phyloP scores from a whole-genome alignment of 2,888 invertebrate genomes.

The Agonopterix heracliana region DNA sequence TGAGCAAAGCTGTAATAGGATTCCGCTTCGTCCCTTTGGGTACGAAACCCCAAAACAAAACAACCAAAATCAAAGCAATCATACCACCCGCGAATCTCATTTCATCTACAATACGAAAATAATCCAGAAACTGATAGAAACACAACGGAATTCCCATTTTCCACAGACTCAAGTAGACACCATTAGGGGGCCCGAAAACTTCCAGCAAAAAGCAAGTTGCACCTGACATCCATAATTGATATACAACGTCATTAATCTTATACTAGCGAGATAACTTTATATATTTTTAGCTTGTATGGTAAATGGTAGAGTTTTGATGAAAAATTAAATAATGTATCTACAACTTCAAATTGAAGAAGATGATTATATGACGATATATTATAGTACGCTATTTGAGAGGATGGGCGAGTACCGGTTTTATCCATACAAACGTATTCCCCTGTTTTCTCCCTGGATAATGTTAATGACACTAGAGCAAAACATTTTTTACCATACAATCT shows the following conservation, averaged over 20 bases:
- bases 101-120: not conserved
- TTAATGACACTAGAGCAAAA: too few species aligned
- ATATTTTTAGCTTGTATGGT: slow-evolving; percentile 1
- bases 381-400: too few species aligned
- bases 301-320: not conserved
- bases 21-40: too few species aligned
- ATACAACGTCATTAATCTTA: slow-evolving; percentile 20
- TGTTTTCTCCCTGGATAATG: too few species aligned
- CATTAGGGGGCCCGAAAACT: slow-evolving; percentile 16
- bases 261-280: slow-evolving; percentile 4
- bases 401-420: too few species aligned
- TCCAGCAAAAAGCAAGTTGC: slow-evolving; percentile 11
- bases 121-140: not conserved
- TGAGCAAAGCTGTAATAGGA: too few species aligned
- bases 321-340: not conserved
- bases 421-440: too few species aligned
- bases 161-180: slow-evolving; percentile 14
- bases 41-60: too few species aligned
- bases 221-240: slow-evolving; percentile 24
- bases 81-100: not conserved
- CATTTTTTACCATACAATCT: too few species aligned
- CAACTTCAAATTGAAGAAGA: too few species aligned
- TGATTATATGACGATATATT: too few species aligned
- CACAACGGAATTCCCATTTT: slow-evolving; percentile 4
- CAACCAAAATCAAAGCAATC: too few species aligned